Evolutionary conservation across 2,888 invertebrate species (phyloP).

Genomic region (Dryococelus australis): DNA sequence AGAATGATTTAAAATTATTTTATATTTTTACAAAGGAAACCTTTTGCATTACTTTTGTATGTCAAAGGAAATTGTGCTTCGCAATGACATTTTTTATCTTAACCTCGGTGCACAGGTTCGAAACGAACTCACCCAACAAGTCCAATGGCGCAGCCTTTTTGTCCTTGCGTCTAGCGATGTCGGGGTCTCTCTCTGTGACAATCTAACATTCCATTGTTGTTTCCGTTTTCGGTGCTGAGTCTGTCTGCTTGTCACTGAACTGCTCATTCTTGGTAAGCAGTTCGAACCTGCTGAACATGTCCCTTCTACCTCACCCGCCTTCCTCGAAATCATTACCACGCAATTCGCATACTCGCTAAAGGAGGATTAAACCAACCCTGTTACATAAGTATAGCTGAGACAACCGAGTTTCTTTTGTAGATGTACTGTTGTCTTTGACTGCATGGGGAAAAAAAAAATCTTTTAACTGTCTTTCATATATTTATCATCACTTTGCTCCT

Average conservation of each 20-base stretch:
- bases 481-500: conserved; percentile 40
- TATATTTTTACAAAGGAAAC: too few relatives aligned
- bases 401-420: not conserved
- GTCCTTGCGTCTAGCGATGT: not conserved
- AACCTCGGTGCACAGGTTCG: too few relatives aligned
- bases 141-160: not conserved
- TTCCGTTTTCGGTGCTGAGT: conserved; percentile 12
- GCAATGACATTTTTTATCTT: too few relatives aligned
- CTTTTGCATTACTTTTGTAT: too few relatives aligned
- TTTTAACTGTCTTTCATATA: conserved; percentile 41
- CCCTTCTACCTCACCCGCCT: not conserved
- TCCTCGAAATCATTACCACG: conserved; percentile 6
- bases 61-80: too few relatives aligned
- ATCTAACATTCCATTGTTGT: conserved; percentile 38
- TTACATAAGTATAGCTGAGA: conserved; percentile 11
- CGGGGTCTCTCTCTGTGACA: conserved; percentile 43
- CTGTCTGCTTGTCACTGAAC: conserved; percentile 27
- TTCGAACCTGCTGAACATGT: not conserved
- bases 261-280: not conserved
- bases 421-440: conserved; percentile 32
- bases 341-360: not conserved
- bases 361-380: not conserved
- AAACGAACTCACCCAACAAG: not conserved
- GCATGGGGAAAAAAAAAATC: conserved; percentile 31
- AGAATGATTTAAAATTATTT: too few relatives aligned